Evolutionary conservation across 2,113 vertebrate genomes (phyloP).

Genomic region (Megaceryle torquata): DNA sequence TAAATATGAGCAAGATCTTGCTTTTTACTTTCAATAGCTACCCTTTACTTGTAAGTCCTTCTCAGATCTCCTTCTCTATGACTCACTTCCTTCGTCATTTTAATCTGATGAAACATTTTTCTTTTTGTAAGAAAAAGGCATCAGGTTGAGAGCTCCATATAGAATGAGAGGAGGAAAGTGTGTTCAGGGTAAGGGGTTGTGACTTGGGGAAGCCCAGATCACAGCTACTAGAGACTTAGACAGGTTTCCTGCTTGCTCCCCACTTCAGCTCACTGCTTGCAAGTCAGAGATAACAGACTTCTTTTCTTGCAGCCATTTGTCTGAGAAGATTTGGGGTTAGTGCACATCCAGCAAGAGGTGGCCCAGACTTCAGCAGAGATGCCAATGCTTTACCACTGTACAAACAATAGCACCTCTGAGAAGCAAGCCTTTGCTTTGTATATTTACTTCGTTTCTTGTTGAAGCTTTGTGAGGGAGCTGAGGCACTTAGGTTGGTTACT

Average conservation of each 20-base stretch:
- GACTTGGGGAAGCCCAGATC: background rate
- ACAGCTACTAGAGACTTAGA: background rate
- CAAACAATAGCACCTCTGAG: slow-evolving; percentile 62
- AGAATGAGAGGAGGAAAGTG: background rate
- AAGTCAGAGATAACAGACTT: slow-evolving; percentile 43
- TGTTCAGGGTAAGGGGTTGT: background rate
- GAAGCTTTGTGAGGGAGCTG: slow-evolving; percentile 47
- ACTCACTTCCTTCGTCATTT: slow-evolving; percentile 1
- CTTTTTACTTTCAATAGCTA: background rate
- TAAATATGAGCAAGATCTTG: background rate
- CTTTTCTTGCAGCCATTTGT: slow-evolving; percentile 53
- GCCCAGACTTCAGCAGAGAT: slow-evolving; percentile 15
- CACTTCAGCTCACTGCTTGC: background rate
- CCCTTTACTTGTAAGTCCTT: background rate
- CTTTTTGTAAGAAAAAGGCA: background rate
- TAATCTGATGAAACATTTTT: background rate
- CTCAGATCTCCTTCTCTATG: background rate
- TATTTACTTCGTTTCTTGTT: slow-evolving; percentile 60
- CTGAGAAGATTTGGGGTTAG: slow-evolving; percentile 52
- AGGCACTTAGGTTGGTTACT: slow-evolving; percentile 55
- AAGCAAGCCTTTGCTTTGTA: slow-evolving; percentile 55
- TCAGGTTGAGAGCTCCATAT: background rate
- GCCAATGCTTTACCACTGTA: slow-evolving; percentile 11
- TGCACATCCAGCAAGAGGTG: slow-evolving; percentile 42
- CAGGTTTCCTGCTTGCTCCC: background rate